phyloP scores from a whole-genome alignment of 2,797 vertebrate genomes.

The Tarsius wallacei region DNA sequence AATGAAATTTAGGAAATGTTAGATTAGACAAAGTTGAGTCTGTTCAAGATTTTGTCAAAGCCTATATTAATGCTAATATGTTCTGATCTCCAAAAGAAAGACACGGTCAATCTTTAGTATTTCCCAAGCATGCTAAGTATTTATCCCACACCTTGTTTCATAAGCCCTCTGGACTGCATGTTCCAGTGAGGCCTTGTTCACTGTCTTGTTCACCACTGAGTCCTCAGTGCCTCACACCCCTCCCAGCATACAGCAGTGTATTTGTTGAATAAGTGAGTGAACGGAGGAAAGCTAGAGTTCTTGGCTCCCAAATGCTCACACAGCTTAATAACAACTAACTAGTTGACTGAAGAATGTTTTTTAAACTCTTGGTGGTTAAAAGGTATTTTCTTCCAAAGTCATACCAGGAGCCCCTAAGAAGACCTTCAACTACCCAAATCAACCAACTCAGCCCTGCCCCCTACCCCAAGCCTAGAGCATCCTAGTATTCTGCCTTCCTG shows the following conservation, averaged over 20 bases:
- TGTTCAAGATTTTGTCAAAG: not conserved
- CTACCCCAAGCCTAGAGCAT: not conserved
- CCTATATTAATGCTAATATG: not conserved
- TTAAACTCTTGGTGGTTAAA: not conserved
- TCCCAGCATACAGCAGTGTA: not conserved
- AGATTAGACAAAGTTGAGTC: not conserved
- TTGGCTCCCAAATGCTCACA: constrained; percentile 10
- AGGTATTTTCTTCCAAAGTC: constrained; percentile 57
- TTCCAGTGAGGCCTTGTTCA: not conserved
- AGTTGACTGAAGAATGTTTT: constrained; percentile 2
- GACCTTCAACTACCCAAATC: not conserved
- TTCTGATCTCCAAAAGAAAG: constrained; percentile 45
- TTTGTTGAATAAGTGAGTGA: not conserved
- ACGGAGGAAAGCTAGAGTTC: not conserved
- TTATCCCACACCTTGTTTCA: not conserved
- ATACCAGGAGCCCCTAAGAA: not conserved
- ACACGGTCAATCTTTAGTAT: not conserved
- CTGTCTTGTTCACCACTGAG: not conserved
- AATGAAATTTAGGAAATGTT: not conserved
- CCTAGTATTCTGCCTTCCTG: not conserved
- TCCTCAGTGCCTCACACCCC: not conserved
- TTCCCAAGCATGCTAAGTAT: not conserved
- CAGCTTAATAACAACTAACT: not conserved
- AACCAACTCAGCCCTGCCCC: not conserved
- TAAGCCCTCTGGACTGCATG: not conserved